phyloP scores from a whole-genome alignment of 1,140 invertebrate genomes.

The Hylyphantes graminicola region DNA sequence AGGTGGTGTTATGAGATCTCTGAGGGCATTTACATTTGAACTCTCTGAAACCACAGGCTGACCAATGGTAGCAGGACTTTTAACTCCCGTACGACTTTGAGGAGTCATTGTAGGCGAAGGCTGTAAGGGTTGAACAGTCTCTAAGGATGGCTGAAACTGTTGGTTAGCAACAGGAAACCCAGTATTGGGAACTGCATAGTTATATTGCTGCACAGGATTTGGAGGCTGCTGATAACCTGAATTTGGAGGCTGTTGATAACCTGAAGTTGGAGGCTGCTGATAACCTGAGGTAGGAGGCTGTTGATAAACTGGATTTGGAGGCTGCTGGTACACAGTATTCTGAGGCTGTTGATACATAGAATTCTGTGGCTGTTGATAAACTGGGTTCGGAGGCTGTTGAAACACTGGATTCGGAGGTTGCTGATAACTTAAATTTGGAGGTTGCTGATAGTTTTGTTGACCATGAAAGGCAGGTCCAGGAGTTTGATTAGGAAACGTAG shows the following conservation, averaged over 20 bases:
- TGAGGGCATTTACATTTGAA: conserved; percentile 8
- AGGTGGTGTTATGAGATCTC: conserved; percentile 41
- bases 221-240: neutral
- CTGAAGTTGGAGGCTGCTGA: too few species aligned
- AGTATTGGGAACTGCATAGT: neutral
- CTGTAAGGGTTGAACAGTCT: conserved; percentile 10
- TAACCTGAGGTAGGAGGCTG: too few species aligned
- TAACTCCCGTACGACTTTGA: neutral
- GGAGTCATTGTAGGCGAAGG: conserved; percentile 12
- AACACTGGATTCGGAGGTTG: neutral
- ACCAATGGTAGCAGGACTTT: neutral
- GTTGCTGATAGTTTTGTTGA: neutral
- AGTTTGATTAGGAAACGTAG: neutral
- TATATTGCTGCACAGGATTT: neutral
- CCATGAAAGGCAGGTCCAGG: neutral
- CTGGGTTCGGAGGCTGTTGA: neutral
- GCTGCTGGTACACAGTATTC: neutral
- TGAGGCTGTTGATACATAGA: neutral
- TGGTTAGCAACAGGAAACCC: neutral
- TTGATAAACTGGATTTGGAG: neutral
- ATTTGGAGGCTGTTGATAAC: neutral
- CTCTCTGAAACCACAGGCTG: neutral
- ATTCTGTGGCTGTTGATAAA: neutral
- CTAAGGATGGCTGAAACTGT: conserved; percentile 10
- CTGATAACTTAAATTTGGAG: neutral